Conservation (phyloP, 2,888 invertebrate species). For the Apomyelois bistriatella region DNA sequence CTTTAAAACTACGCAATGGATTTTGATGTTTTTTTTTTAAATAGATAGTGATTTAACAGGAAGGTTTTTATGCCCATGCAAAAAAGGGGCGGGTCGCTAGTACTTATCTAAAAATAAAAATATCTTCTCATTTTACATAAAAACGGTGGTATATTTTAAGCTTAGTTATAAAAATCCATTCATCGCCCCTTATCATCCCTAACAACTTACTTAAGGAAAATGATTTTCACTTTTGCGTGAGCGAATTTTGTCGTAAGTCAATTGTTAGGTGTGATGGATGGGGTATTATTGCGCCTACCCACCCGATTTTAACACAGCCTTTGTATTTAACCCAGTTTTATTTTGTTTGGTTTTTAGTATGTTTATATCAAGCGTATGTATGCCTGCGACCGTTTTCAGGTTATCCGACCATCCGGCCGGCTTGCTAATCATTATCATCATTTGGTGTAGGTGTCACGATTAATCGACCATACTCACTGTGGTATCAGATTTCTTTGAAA, state of each 20-base stretch:
- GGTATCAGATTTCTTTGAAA: no score
- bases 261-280: conserved; percentile 14
- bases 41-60: no score
- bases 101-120: neutral
- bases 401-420: no score
- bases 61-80: no score
- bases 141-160: neutral
- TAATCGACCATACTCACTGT: no score
- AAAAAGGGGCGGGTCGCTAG: no score
- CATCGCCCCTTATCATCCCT: conserved; percentile 13
- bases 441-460: no score
- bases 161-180: conserved; percentile 9
- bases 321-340: conserved; percentile 9
- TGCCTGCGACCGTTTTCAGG: no score
- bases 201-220: conserved; percentile 17
- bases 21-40: no score
- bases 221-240: conserved; percentile 18
- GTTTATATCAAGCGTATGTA: no score
- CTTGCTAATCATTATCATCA: no score
- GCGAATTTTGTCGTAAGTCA: conserved; percentile 16
- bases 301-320: conserved; percentile 1
- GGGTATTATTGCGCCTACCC: conserved; percentile 11
- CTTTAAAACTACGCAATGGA: no score
- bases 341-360: neutral
- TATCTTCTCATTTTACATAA: neutral